These are phyloP conservation scores for Decapterus maruadsi DNA, from an alignment of 2,797 vertebrate genomes.

Conservation along the genomic window DNA sequence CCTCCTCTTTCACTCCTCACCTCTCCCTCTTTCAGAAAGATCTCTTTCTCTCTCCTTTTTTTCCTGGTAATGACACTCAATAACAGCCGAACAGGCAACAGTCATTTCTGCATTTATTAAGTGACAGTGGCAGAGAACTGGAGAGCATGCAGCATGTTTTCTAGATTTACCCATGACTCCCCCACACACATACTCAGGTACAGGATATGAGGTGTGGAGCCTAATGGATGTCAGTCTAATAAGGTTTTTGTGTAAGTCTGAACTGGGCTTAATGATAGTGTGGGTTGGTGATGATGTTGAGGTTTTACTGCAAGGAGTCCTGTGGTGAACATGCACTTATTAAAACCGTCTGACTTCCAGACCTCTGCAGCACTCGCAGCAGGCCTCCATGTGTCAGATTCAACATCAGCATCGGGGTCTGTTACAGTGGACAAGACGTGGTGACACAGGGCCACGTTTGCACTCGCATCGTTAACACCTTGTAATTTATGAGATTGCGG, in stretches of 20 bases:
- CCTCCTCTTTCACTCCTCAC: constrained; percentile 8
- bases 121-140: constrained; percentile 41
- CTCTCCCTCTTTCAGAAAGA: constrained; percentile 6
- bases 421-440: background rate
- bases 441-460: constrained; percentile 14
- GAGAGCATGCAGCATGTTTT: constrained; percentile 35
- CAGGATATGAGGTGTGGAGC: constrained; percentile 8
- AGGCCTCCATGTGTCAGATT: constrained; percentile 41
- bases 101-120: constrained; percentile 60
- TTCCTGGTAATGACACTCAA: constrained; percentile 42
- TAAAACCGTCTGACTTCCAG: constrained; percentile 63
- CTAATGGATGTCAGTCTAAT: constrained; percentile 25
- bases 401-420: constrained; percentile 1
- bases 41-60: constrained; percentile 1
- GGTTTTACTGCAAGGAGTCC: constrained; percentile 62
- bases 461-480: constrained; percentile 32
- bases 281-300: constrained; percentile 58
- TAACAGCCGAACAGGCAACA: constrained; percentile 30
- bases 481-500: constrained; percentile 21
- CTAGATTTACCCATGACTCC: constrained; percentile 34
- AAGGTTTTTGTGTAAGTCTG: constrained; percentile 48
- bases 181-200: constrained; percentile 23
- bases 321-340: constrained; percentile 58
- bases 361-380: constrained; percentile 57
- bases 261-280: constrained; percentile 65